phyloP scores from a whole-genome alignment of 1,140 invertebrate species.

The Drosophila virilis region DNA sequence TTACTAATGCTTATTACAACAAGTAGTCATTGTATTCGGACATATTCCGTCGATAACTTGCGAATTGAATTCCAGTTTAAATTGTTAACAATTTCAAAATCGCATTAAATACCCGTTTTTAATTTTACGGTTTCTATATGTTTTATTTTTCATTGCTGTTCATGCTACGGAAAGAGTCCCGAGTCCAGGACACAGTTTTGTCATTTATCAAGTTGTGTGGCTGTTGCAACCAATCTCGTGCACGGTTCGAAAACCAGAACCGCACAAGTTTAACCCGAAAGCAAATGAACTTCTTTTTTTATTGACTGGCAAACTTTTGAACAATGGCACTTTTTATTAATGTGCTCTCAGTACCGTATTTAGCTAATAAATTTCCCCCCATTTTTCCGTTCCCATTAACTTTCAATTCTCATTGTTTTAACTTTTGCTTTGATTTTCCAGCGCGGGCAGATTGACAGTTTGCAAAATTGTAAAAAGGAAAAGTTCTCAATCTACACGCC shows the following conservation, averaged over 20 bases:
- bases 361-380: conserved; percentile 40
- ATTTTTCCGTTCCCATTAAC: conserved; percentile 24
- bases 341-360: conserved; percentile 59
- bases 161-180: conserved; percentile 21
- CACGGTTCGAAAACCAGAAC: conserved; percentile 26
- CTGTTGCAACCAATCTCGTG: background rate
- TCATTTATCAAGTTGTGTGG: conserved; percentile 66
- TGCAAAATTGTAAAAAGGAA: conserved; percentile 43
- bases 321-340: conserved; percentile 67
- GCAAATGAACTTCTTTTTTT: conserved; percentile 62
- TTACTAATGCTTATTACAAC: background rate
- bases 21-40: background rate
- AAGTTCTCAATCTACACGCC: conserved; percentile 9
- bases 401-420: conserved; percentile 58
- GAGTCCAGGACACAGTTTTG: conserved; percentile 32
- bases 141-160: conserved; percentile 49
- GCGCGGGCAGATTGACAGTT: conserved; percentile 50
- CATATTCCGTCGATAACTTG: no score
- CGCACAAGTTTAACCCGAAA: conserved; percentile 16
- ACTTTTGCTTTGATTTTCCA: conserved; percentile 66
- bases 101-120: conserved; percentile 9
- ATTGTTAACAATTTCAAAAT: background rate
- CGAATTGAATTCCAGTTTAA: background rate
- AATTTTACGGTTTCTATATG: conserved; percentile 38
- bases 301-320: conserved; percentile 70